Conservation (phyloP, 2,797 vertebrate genomes). For the Cephalopachus bancanus region DNA sequence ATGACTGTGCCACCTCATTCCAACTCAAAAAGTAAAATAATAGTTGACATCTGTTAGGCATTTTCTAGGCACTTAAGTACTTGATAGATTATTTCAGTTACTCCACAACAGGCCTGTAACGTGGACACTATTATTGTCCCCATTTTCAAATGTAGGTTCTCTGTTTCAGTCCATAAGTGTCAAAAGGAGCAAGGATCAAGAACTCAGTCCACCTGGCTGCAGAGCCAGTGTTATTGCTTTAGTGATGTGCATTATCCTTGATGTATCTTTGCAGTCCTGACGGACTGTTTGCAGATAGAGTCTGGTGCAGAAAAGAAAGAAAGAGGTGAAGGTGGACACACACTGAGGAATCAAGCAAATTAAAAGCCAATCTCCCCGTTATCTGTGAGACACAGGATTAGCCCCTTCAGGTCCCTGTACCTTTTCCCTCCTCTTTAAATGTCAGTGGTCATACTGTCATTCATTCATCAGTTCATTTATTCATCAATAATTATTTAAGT, state of each 20-base stretch:
- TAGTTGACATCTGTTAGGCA: not conserved
- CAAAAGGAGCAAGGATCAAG: not conserved
- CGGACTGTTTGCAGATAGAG: not conserved
- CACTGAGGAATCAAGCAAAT: not conserved
- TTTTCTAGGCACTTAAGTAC: not conserved
- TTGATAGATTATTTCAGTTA: not conserved
- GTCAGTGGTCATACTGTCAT: not conserved
- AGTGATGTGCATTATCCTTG: not conserved
- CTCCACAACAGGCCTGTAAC: not conserved
- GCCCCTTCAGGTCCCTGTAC: not conserved
- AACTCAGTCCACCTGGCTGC: not conserved
- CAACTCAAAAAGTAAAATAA: constrained; percentile 23
- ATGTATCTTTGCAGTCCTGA: not conserved
- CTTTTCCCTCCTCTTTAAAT: constrained; percentile 15
- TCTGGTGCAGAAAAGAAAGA: not conserved
- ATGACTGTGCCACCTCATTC: no score
- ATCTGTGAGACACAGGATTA: not conserved
- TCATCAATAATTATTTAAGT: not conserved
- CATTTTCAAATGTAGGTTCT: not conserved
- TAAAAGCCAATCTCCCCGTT: not conserved
- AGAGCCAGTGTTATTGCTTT: not conserved
- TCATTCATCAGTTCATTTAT: not conserved
- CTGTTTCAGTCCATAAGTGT: not conserved
- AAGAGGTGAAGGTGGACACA: not conserved
- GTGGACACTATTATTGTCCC: not conserved